phyloP scores from a whole-genome alignment of 2,888 invertebrate species.

The Chrysolina oricalcia region DNA sequence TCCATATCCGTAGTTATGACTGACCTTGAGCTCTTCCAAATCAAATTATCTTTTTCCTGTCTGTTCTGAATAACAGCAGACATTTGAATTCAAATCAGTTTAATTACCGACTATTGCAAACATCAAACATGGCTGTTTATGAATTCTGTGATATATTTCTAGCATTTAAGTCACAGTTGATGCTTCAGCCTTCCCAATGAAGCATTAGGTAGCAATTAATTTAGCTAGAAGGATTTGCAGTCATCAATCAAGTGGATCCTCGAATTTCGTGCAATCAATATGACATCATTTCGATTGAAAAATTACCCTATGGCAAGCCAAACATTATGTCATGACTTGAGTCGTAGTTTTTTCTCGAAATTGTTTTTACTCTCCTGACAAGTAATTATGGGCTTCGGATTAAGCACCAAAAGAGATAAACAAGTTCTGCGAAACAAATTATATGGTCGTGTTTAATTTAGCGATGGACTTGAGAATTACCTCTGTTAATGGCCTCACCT shows the following conservation, averaged over 20 bases:
- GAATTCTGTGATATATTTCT: background rate
- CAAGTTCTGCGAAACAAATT: conserved; percentile 15
- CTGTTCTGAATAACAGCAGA: background rate
- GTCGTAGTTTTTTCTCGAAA: conserved; percentile 9
- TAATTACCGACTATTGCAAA: background rate
- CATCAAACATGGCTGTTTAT: background rate
- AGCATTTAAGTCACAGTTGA: background rate
- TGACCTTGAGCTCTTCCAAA: conserved; percentile 6
- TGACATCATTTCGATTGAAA: conserved; percentile 22
- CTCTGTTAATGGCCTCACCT: background rate
- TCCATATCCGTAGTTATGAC: conserved; percentile 1
- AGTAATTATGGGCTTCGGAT: conserved; percentile 14
- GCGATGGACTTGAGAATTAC: background rate
- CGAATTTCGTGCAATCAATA: conserved; percentile 14
- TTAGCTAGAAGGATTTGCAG: background rate
- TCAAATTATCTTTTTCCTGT: conserved; percentile 11
- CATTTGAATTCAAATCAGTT: background rate
- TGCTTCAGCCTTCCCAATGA: background rate
- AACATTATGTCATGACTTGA: conserved; percentile 12
- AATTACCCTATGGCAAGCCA: conserved; percentile 11
- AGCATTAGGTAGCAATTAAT: background rate
- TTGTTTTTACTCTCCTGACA: conserved; percentile 12
- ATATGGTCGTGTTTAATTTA: background rate
- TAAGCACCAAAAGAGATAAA: background rate
- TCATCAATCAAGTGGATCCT: background rate